Base-by-base conservation (phyloP, 1,140 invertebrate species). In the Hestina assimilis region DNA sequence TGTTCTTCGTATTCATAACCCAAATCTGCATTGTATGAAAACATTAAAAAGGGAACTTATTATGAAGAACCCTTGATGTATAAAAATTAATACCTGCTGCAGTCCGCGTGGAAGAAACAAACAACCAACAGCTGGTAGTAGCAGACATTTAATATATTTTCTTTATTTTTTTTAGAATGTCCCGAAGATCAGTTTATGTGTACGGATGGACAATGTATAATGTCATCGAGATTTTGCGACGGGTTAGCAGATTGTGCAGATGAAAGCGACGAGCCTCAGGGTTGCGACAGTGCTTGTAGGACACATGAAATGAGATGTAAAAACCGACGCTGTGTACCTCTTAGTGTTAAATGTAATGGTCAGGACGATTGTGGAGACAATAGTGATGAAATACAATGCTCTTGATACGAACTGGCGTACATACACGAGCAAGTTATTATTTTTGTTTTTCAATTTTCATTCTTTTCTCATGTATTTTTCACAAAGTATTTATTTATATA, bases 181-280 rank as follows among this genome's bases (percentile, higher is more conserved):
- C 81, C 85, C 3, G 55, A 77, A 47, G 69, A 86, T 53, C 76
- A 89, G 50, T 89, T 87, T 42, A 83, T 87, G 0, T 90, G 89
- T 55, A 88, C 73, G 4, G 78, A 87, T 57, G 92, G 93, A 1
- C 92, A 95, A 48, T 98, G 96, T 72, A 96, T 98, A 53, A 92
- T 93, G 0, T 91, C 91, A 21, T 91, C 91, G 1, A 95, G 95
- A 92, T 93, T 95, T 57, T 98, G 96, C 83, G 96, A 98, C 79
- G 95, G 95, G 0, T 89, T 94, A 24, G 81, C 92, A 0, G 96
- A 98, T 74, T 97, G 96, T 75, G 90, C 91, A 21, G 95, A 97
- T 71, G 91, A 91, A 42, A 94, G 93, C 8, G 96, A 97, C 75
- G 96, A 97, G 75, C 94, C 94, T 0, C 82, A 89, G 0, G 91